These are phyloP conservation scores for Hydriomena furcata DNA, from an alignment of 2,888 invertebrate genomes.

Conservation along the genomic window DNA sequence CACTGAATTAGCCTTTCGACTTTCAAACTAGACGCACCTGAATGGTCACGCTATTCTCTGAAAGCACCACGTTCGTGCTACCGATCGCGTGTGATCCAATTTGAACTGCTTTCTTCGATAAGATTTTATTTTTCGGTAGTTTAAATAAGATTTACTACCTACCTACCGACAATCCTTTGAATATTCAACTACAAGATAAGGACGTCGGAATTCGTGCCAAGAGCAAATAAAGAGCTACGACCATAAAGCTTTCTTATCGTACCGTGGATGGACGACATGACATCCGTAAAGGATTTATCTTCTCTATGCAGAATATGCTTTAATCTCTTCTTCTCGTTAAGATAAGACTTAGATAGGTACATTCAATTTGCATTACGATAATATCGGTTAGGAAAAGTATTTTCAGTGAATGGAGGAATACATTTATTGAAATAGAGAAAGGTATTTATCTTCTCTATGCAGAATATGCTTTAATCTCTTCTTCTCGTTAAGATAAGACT, in stretches of 20 bases:
- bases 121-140: constrained; percentile 32
- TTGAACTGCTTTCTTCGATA: constrained; percentile 22
- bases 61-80: constrained; percentile 22
- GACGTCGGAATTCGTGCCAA: constrained; percentile 64
- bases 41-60: constrained; percentile 30
- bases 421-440: too few relatives aligned
- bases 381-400: too few relatives aligned
- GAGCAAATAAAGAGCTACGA: constrained; percentile 66
- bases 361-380: too few relatives aligned
- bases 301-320: constrained; percentile 36
- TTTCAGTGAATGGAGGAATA: too few relatives aligned
- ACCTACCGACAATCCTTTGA: constrained; percentile 34
- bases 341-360: too few relatives aligned
- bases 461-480: constrained; percentile 26
- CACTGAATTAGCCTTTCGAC: constrained; percentile 26
- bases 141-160: constrained; percentile 26
- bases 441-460: constrained; percentile 55
- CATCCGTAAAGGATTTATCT: constrained; percentile 55
- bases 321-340: neutral
- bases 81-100: constrained; percentile 35
- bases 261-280: constrained; percentile 48
- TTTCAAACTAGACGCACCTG: constrained; percentile 28
- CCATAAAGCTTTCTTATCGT: constrained; percentile 67
- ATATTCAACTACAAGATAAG: constrained; percentile 59
- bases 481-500: neutral